A percentile compares a stretch with the other conserved stretches of the same genome.
Evolutionary conservation across 53 echinoderm and acorn worm species (phyloP).

Genomic region (Mesocentrotus franciscanus): DNA sequence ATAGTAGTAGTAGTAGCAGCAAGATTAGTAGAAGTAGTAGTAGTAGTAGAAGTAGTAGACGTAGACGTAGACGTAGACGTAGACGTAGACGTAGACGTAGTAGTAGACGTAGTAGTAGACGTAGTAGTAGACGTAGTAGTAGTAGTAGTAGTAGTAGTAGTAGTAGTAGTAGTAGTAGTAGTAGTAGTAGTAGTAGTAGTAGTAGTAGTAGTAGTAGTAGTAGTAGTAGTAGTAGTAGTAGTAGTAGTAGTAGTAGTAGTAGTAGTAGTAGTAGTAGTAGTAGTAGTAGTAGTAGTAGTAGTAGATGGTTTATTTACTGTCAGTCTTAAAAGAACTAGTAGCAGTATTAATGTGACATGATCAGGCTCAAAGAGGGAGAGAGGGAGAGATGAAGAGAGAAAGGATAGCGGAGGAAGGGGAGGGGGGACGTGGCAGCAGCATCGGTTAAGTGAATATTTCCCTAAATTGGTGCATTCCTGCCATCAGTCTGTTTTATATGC

Average conservation of each 20-base stretch:
- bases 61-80: not conserved
- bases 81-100: not conserved
- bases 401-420: not conserved
- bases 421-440: no score
- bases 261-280: not conserved
- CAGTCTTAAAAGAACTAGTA: not conserved
- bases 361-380: not conserved
- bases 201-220: not conserved
- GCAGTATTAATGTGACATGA: no score
- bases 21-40: not conserved
- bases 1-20: not conserved
- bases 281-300: not conserved
- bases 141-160: not conserved
- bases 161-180: slow-evolving; percentile 13
- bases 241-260: not conserved
- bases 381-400: not conserved
- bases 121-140: slow-evolving; percentile 15
- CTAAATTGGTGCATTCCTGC: not conserved
- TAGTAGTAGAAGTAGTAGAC: not conserved
- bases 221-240: not conserved
- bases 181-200: not conserved
- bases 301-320: not conserved
- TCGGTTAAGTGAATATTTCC: not conserved
- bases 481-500: not conserved
- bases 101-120: not conserved